Conservation (phyloP, 2,888 invertebrate genomes). For the Macrosiphum euphorbiae region DNA sequence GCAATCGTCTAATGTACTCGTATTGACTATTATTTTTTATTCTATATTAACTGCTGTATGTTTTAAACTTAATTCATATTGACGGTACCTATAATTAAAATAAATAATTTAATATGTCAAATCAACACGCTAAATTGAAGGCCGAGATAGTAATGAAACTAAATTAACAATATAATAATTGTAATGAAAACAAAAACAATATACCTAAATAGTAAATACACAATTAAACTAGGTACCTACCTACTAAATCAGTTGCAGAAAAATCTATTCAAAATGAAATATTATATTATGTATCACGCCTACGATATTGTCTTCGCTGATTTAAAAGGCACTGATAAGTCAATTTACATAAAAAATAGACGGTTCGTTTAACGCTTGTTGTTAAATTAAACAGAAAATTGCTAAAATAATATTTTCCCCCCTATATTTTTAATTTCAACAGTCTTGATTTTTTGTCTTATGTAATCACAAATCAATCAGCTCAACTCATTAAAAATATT, state of each 20-base stretch:
- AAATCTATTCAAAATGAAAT: not conserved
- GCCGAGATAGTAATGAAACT: not conserved
- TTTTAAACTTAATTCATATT: not conserved
- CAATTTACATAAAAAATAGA: not conserved
- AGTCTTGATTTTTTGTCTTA: not conserved
- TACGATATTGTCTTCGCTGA: not conserved
- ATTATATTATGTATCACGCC: not conserved
- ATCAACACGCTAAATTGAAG: not conserved
- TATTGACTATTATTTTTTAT: not conserved
- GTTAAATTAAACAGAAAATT: constrained; percentile 33
- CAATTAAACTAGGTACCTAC: not conserved
- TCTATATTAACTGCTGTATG: not conserved
- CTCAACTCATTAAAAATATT: not conserved
- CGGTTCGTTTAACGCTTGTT: constrained; percentile 23
- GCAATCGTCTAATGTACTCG: not conserved
- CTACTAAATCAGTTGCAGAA: not conserved
- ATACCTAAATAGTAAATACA: not conserved
- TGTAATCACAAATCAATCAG: constrained; percentile 9
- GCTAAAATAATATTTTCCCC: not conserved
- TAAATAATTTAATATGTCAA: not conserved
- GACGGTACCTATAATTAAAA: not conserved
- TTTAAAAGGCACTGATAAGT: not conserved
- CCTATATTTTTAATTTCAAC: not conserved
- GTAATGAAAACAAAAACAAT: not conserved
- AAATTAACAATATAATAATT: not conserved